phyloP scores from a whole-genome alignment of 2,888 invertebrate species.

The Congeria kusceri region DNA sequence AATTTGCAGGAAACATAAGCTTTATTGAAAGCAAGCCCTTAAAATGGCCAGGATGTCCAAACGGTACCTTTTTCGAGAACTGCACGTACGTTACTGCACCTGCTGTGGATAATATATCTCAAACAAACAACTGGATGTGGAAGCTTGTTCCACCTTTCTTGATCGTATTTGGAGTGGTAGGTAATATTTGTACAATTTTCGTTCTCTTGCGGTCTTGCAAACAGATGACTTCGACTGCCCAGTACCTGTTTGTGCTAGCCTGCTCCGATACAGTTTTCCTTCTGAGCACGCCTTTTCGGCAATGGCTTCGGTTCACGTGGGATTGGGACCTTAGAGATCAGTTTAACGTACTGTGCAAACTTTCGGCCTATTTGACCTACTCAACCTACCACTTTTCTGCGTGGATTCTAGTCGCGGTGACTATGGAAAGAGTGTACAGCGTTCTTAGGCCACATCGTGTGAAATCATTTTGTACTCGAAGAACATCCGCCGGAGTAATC shows the following conservation, averaged over 20 bases:
- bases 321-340: slow-evolving; percentile 33
- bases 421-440: slow-evolving; percentile 48
- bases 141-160: slow-evolving; percentile 8
- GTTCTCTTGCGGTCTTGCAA: slow-evolving; percentile 17
- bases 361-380: slow-evolving; percentile 47
- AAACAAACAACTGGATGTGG: slow-evolving; percentile 18
- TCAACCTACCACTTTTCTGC: slow-evolving; percentile 45
- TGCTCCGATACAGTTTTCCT: slow-evolving; percentile 40
- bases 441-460: slow-evolving; percentile 48
- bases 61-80: background rate
- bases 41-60: background rate
- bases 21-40: too few species aligned
- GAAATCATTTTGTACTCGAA: slow-evolving; percentile 27
- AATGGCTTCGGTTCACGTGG: slow-evolving; percentile 39
- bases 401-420: slow-evolving; percentile 54
- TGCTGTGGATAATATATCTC: background rate
- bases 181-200: slow-evolving; percentile 27
- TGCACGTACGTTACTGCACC: background rate
- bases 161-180: slow-evolving; percentile 22
- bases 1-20: too few species aligned
- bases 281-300: slow-evolving; percentile 34
- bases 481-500: slow-evolving; percentile 16
- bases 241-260: slow-evolving; percentile 30
- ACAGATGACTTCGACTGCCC: slow-evolving; percentile 23
- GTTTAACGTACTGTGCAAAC: slow-evolving; percentile 39